These are phyloP conservation scores for Chrysomela aeneicollis DNA, from an alignment of 2,888 invertebrate genomes.

Conservation along the genomic window DNA sequence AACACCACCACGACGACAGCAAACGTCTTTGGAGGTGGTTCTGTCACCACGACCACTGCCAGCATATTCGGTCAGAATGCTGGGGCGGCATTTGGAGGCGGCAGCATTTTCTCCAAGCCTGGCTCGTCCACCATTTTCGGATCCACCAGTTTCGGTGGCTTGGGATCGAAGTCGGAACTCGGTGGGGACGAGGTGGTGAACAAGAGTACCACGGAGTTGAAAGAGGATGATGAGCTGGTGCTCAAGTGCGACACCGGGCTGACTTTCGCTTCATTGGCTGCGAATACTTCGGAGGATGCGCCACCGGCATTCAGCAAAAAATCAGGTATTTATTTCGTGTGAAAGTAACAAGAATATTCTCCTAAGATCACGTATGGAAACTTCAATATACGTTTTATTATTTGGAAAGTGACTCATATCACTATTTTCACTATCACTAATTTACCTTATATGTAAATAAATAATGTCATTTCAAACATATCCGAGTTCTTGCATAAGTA, in stretches of 20 bases:
- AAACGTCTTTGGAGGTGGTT: constrained; percentile 6
- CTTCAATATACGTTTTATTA: no score
- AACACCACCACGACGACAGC: constrained; percentile 1
- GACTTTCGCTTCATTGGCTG: constrained; percentile 58
- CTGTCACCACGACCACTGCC: constrained; percentile 1
- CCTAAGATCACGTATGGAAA: no score
- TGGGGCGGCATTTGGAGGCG: not conserved
- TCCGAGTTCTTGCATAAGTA: no score
- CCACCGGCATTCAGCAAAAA: constrained; percentile 22
- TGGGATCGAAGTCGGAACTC: constrained; percentile 1
- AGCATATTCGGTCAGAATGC: constrained; percentile 9
- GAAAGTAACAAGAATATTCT: no score
- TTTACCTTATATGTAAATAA: no score
- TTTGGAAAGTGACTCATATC: no score
- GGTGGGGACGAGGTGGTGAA: no score
- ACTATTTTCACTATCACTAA: no score
- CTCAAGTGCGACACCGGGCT: constrained; percentile 54
- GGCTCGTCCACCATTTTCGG: not conserved
- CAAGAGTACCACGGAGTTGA: constrained; percentile 30
- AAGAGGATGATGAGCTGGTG: constrained; percentile 50
- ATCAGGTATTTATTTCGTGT: constrained; percentile 17
- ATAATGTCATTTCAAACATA: no score
- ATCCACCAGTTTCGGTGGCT: constrained; percentile 5
- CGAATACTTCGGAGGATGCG: constrained; percentile 41
- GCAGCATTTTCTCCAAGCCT: not conserved